These are phyloP conservation scores for Meandrina meandrites DNA, from an alignment of 92 coral and sea anemone genomes.

Conservation along the genomic window DNA sequence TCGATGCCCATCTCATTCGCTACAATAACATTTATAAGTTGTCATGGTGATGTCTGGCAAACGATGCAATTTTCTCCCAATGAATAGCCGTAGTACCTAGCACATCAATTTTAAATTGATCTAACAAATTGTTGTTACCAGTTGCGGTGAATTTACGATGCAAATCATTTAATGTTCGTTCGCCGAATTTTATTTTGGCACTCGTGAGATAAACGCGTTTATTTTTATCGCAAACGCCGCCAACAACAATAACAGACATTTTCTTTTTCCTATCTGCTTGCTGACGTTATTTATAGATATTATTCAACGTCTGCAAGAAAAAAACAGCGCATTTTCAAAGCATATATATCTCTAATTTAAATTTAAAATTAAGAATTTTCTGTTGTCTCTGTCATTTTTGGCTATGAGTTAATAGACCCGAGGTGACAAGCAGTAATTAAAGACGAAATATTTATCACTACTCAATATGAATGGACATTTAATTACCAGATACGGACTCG, in stretches of 20 bases:
- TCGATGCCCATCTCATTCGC: constrained; percentile 1
- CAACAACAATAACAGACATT: background rate
- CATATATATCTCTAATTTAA: background rate
- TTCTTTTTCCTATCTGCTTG: background rate
- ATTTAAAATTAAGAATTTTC: constrained; percentile 7
- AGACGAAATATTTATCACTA: background rate
- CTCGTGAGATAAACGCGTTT: background rate
- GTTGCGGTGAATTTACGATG: constrained; percentile 38
- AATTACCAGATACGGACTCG: background rate
- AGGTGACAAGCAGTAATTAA: background rate
- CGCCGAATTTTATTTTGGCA: background rate
- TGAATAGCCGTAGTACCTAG: constrained; percentile 5
- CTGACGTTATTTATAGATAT: background rate
- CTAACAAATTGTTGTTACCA: constrained; percentile 32
- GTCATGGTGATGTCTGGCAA: constrained; percentile 19
- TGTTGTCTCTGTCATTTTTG: background rate
- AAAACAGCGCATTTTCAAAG: background rate
- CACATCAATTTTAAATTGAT: constrained; percentile 29
- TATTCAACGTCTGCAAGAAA: background rate
- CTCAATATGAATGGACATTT: background rate
- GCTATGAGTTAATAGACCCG: background rate
- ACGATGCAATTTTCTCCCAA: constrained; percentile 25
- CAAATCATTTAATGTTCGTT: constrained; percentile 11
- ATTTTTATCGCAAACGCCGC: background rate
- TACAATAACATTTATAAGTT: constrained; percentile 16